Evolutionary conservation across 2,113 vertebrate genomes (phyloP).

Genomic region (Cyphomyrus plagiostoma): DNA sequence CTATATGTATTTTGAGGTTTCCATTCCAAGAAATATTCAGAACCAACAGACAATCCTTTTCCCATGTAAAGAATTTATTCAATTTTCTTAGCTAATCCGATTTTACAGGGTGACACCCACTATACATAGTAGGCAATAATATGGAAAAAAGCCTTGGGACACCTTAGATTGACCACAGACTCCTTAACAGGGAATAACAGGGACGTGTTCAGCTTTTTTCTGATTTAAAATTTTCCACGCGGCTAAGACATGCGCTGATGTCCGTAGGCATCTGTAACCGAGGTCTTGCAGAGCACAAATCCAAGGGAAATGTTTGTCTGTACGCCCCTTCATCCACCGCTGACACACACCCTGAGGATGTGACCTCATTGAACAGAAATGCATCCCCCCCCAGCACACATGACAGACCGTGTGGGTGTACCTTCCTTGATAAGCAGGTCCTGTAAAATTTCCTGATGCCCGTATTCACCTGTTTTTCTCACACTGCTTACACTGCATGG

Average conservation of each 20-base stretch:
- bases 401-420: not conserved
- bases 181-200: not conserved
- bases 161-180: not conserved
- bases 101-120: not conserved
- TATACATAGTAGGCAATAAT: not conserved
- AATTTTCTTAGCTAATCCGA: not conserved
- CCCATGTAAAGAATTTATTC: not conserved
- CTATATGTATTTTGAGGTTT: not conserved
- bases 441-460: not conserved
- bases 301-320: not conserved
- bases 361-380: not conserved
- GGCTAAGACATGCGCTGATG: not conserved
- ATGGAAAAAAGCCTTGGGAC: not conserved
- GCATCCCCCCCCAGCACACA: not conserved
- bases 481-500: not conserved
- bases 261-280: not conserved
- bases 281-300: not conserved
- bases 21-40: not conserved
- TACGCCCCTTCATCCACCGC: not conserved
- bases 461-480: not conserved
- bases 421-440: not conserved
- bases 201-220: not conserved
- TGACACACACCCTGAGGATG: not conserved
- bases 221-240: not conserved
- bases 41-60: not conserved